Conservation (phyloP, 2,113 vertebrate species). For the Brachyhypopomus gauderio region DNA sequence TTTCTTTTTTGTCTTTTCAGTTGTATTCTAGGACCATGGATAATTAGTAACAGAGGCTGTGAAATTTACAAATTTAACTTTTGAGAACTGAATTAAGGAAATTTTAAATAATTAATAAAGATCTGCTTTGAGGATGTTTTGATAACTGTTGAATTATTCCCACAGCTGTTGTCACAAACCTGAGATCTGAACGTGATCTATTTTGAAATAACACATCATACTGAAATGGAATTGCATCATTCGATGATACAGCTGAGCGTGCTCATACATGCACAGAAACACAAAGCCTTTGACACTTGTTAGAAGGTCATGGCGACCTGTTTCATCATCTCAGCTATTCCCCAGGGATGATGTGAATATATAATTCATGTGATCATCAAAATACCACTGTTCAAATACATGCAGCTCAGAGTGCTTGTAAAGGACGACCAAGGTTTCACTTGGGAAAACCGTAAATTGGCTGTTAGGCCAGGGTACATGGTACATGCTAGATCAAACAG, state of each 20-base stretch:
- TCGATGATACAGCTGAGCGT: background rate
- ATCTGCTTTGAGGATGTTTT: background rate
- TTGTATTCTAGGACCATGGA: background rate
- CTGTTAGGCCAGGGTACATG: background rate
- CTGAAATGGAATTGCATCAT: conserved; percentile 5
- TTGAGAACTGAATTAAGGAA: background rate
- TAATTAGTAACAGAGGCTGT: background rate
- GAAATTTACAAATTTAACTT: background rate
- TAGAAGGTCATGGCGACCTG: conserved; percentile 16
- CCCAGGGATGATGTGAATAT: conserved; percentile 66
- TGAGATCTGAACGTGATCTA: background rate
- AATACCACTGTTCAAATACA: conserved; percentile 18
- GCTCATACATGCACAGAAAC: background rate
- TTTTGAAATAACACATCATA: background rate
- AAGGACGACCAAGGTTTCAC: background rate
- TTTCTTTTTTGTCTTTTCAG: background rate
- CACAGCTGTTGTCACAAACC: conserved; percentile 7
- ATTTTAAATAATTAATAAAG: background rate
- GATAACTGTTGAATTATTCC: background rate
- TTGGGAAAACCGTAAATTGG: background rate
- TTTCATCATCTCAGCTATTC: conserved; percentile 63
- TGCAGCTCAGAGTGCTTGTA: background rate
- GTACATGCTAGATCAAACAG: background rate
- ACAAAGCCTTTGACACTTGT: background rate
- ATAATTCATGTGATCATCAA: conserved; percentile 37